Conservation (phyloP, 2,888 invertebrate genomes). For the Pediacus dermestoides region DNA sequence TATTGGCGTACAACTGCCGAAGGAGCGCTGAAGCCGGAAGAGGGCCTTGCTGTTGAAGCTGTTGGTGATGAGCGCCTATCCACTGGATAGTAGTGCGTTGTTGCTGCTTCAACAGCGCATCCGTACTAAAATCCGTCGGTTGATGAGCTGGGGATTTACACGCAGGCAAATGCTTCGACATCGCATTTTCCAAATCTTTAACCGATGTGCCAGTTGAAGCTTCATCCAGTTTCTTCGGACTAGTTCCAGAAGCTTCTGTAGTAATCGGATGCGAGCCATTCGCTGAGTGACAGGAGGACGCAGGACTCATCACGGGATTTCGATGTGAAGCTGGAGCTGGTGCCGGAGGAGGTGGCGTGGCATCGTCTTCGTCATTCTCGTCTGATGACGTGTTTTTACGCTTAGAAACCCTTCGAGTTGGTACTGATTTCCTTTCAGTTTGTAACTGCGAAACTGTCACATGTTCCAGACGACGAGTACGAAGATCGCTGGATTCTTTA, state of each 20-base stretch:
- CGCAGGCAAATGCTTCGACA: conserved; percentile 88
- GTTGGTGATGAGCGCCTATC: conserved; percentile 81
- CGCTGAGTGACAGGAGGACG: conserved; percentile 62
- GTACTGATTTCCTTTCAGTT: conserved; percentile 41
- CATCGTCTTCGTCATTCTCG: conserved; percentile 54
- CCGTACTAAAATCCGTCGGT: conserved; percentile 85
- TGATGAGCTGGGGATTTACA: conserved; percentile 61
- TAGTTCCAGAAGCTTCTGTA: conserved; percentile 43
- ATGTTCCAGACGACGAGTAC: conserved; percentile 53
- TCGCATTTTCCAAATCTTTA: conserved; percentile 91
- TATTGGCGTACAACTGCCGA: conserved; percentile 85
- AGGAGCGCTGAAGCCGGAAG: conserved; percentile 87
- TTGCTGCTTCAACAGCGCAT: conserved; percentile 76
- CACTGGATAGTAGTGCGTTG: conserved; percentile 86
- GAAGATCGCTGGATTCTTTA: conserved; percentile 54
- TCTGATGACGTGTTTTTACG: conserved; percentile 58
- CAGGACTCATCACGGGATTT: conserved; percentile 57
- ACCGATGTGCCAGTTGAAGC: conserved; percentile 59
- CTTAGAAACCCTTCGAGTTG: conserved; percentile 56
- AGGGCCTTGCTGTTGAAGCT: conserved; percentile 54
- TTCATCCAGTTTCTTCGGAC: conserved; percentile 52
- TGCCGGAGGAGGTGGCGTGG: conserved; percentile 47
- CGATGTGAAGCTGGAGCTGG: conserved; percentile 34
- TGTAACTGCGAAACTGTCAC: conserved; percentile 54
- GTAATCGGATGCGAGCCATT: conserved; percentile 53